phyloP scores from a whole-genome alignment of 2,888 invertebrate genomes.

The Polietes domitor region DNA sequence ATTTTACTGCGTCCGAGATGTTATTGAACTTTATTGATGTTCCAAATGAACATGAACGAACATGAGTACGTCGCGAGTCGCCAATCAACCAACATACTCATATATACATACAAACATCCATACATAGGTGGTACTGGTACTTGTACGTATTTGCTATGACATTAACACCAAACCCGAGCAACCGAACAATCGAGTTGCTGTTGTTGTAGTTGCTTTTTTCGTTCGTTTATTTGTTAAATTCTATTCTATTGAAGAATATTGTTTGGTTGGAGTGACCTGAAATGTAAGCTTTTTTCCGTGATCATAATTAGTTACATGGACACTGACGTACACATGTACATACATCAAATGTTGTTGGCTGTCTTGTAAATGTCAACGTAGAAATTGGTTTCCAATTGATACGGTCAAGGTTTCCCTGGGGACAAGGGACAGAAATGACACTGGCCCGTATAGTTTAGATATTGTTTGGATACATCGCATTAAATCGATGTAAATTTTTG shows the following conservation, averaged over 20 bases:
- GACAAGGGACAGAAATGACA: not conserved
- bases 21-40: constrained; percentile 56
- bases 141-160: constrained; percentile 9
- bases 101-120: no score
- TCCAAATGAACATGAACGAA: constrained; percentile 14
- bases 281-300: constrained; percentile 10
- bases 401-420: constrained; percentile 7
- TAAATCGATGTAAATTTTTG: not conserved
- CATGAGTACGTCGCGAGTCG: not conserved
- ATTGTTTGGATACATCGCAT: not conserved
- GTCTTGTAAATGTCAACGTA: constrained; percentile 24
- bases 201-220: not conserved
- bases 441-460: not conserved
- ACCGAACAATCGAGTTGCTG: not conserved
- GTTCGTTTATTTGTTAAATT: no score
- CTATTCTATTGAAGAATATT: not conserved
- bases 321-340: not conserved
- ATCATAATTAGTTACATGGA: not conserved
- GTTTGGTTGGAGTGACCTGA: not conserved
- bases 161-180: constrained; percentile 49
- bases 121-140: not conserved
- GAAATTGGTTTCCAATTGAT: constrained; percentile 22
- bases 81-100: no score
- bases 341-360: not conserved
- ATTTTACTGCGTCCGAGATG: constrained; percentile 26